Base-by-base conservation (phyloP, 2,113 vertebrate species). In the Corapipo altera region DNA sequence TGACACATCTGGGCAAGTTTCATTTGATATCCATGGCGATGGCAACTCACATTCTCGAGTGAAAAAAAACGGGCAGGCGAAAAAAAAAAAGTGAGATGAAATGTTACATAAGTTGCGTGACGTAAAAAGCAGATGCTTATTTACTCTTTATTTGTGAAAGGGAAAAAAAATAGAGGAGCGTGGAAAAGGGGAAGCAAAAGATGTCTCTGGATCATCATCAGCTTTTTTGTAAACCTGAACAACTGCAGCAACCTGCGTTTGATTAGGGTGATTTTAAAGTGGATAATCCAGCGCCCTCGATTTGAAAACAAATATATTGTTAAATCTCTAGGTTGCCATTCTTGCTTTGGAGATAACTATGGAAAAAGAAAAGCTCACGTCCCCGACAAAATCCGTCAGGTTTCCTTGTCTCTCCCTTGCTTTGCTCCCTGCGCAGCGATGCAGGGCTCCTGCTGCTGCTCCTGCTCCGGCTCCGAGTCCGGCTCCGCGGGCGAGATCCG, bases 101-200 rank as follows among this genome's bases (percentile, higher is more conserved):
- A 97, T 64, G 91, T 75, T 90, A 95, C 85, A 76, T 91, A 90
- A 96, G n/a, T 95, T 92, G 92, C 16, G 57, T 92, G 97, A 97
- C 96, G 93, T 91, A 93, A 94, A 97, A 97, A 94, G 65, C 77
- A 52, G 91, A 91, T 91, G 55, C 76, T 78, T 91, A 91, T 96
- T 95, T 82, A 93, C 69, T 92, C 71, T 95, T 93, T 89, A 80
- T 96, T 89, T 94, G 91, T 80, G 74, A 97, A 96, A 96, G 61
- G 74, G 94, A 84, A 13, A 11, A 61, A 71, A 67, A 72, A 70
- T 39, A 92, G 48, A 76, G 39, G 43, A 81, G 46, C 9, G 13
- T 69, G 79, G 72, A 89, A 77, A 97, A 91, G 70, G 88, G 91
- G 91, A 93, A 88, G 93, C 64, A 71, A 91, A 95, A 65, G 75